A percentile compares a stretch with the other conserved stretches of the same genome.
phyloP scores from a whole-genome alignment of 2,797 vertebrate species.

The Aselliscus stoliczkanus region DNA sequence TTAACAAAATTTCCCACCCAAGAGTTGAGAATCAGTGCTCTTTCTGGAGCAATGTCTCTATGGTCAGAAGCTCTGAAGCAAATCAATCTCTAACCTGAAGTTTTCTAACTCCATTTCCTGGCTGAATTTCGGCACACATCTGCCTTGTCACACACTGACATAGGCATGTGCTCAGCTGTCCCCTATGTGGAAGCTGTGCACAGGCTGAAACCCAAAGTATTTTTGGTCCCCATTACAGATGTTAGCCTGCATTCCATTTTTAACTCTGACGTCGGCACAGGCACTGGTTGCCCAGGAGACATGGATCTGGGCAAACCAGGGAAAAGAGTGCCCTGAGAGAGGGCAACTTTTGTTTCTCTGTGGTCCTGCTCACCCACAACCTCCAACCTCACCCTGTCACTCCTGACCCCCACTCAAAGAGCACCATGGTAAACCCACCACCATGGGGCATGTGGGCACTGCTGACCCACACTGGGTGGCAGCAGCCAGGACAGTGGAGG shows the following conservation, averaged over 20 bases:
- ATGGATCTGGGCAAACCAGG: constrained; percentile 29
- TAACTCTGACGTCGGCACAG: constrained; percentile 43
- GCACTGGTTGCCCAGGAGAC: constrained; percentile 47
- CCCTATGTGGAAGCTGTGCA: background rate
- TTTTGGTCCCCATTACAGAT: constrained; percentile 38
- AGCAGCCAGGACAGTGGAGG: background rate
- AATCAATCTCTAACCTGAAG: background rate
- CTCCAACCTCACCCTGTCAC: background rate
- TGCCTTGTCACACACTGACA: background rate
- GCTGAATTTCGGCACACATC: background rate
- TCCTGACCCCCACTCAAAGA: background rate
- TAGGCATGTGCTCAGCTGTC: background rate
- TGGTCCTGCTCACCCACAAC: background rate
- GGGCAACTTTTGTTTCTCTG: background rate
- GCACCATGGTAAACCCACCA: background rate
- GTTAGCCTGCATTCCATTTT: constrained; percentile 51
- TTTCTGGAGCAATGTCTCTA: background rate
- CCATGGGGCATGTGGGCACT: fast-evolving
- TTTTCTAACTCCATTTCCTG: background rate
- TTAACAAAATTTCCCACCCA: background rate
- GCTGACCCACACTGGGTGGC: background rate
- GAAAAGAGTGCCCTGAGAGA: background rate
- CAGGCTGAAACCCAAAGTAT: background rate
- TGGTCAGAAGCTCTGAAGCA: background rate
- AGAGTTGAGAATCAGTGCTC: background rate